A percentile compares a stretch with the other conserved stretches of the same genome.
Evolutionary conservation across 2,113 vertebrate genomes (phyloP).

Genomic region (Paralichthys olivaceus): DNA sequence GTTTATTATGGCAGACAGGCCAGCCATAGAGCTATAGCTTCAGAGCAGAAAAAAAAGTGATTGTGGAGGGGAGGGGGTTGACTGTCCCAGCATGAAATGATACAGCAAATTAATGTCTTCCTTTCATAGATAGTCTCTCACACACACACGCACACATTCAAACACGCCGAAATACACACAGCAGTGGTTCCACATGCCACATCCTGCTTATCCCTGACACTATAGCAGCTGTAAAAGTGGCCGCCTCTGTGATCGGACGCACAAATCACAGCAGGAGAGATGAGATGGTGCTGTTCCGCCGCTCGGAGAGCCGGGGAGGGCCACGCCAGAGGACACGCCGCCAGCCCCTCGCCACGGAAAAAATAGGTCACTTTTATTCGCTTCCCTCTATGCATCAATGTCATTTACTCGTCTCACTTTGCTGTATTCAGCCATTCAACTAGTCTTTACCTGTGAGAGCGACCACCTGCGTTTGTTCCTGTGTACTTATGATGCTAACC

Average conservation of each 20-base stretch:
- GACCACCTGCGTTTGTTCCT: conserved; percentile 15
- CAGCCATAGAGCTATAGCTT: conserved; percentile 59
- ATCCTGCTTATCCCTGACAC: conserved; percentile 77
- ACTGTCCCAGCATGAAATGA: conserved; percentile 78
- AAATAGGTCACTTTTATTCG: conserved; percentile 33
- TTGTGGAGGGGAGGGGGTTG: conserved; percentile 16
- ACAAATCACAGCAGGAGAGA: conserved; percentile 79
- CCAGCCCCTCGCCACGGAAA: conserved; percentile 54
- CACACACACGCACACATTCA: conserved; percentile 19
- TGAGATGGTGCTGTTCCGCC: conserved; percentile 48
- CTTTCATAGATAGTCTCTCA: conserved; percentile 67
- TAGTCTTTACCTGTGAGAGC: conserved; percentile 32
- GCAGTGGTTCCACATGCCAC: conserved; percentile 62
- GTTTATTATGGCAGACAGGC: conserved; percentile 82
- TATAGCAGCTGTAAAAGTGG: conserved; percentile 79
- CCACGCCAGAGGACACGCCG: conserved; percentile 67
- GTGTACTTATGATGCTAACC: conserved; percentile 28
- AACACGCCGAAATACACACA: conserved; percentile 9
- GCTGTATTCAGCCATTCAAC: conserved; percentile 11
- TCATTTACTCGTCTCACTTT: conserved; percentile 21
- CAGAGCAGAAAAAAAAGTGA: conserved; percentile 17
- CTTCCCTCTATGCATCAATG: conserved; percentile 49
- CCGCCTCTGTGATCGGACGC: conserved; percentile 69
- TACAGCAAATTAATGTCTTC: conserved; percentile 84
- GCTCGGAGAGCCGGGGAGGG: conserved; percentile 45